A percentile compares a stretch with the other conserved stretches of the same genome.
phyloP scores from a whole-genome alignment of 2,888 invertebrate genomes.

The Protodeltote pygarga region DNA sequence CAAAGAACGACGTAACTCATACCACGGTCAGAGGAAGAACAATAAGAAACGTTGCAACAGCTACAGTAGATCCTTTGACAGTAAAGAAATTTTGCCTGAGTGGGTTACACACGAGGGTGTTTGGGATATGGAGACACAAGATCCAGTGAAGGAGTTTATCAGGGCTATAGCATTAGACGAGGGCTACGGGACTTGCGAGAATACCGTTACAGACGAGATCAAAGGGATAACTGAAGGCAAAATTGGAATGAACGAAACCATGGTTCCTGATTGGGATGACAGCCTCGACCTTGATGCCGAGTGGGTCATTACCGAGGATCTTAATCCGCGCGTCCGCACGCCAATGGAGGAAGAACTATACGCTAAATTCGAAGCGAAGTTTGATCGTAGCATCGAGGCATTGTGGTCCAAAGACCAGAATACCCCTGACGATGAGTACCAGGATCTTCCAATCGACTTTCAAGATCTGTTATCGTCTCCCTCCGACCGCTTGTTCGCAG shows the following conservation, averaged over 20 bases:
- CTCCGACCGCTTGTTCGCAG: constrained; percentile 80
- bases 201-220: constrained; percentile 77
- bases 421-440: constrained; percentile 85
- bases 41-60: constrained; percentile 75
- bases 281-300: constrained; percentile 67
- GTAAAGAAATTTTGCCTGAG: constrained; percentile 82
- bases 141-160: constrained; percentile 82
- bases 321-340: constrained; percentile 64
- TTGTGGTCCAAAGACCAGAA: constrained; percentile 88
- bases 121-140: constrained; percentile 83
- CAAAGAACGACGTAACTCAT: constrained; percentile 79
- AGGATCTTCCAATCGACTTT: constrained; percentile 88
- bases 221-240: constrained; percentile 60
- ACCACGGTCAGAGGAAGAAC: constrained; percentile 74
- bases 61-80: constrained; percentile 78
- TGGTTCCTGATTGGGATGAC: constrained; percentile 77
- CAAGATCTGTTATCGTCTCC: constrained; percentile 87
- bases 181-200: constrained; percentile 84
- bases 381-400: constrained; percentile 89
- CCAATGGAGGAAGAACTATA: constrained; percentile 84
- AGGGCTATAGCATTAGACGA: constrained; percentile 81
- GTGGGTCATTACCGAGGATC: constrained; percentile 72
- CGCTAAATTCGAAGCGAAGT: constrained; percentile 89
- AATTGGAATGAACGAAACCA: constrained; percentile 61
- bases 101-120: constrained; percentile 85